Conservation (phyloP, 2,797 vertebrate genomes). For the Triplophysa yarkandensis region DNA sequence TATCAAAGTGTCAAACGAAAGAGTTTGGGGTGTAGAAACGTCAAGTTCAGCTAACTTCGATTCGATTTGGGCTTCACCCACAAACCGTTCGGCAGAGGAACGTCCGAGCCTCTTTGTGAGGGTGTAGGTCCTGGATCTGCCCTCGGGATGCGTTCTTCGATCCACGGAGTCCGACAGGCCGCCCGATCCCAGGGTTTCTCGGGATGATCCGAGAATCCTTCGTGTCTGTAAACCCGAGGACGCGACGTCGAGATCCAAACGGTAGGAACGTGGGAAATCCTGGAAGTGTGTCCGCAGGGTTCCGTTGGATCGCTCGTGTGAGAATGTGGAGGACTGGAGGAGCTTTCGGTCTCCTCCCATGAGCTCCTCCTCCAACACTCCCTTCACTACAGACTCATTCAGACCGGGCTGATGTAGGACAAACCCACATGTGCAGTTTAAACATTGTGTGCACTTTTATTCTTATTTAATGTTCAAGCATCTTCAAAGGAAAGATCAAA, state of each 20-base stretch:
- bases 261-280: too few species aligned
- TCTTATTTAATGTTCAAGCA: too few species aligned
- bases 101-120: conserved; percentile 35
- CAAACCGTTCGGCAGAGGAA: conserved; percentile 11
- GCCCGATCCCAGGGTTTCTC: too few species aligned
- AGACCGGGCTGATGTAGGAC: not conserved
- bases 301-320: not conserved
- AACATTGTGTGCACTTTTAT: not conserved
- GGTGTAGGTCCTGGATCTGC: conserved; percentile 37
- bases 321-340: conserved; percentile 25
- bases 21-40: not conserved
- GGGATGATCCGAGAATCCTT: conserved; percentile 22
- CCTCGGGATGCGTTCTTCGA: conserved; percentile 13
- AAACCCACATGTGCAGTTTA: not conserved
- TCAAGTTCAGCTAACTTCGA: too few species aligned
- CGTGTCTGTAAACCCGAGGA: conserved; percentile 13
- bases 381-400: conserved; percentile 2
- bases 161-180: not conserved
- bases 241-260: not conserved
- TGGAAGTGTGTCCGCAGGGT: conserved; percentile 8
- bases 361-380: conserved; percentile 19
- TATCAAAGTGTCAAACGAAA: too few species aligned
- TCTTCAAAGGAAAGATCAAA: too few species aligned
- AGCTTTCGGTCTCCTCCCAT: conserved; percentile 24
- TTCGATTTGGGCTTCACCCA: too few species aligned